Base-by-base conservation (phyloP, 2,888 invertebrate genomes). In the Sminthurinus aureus region DNA sequence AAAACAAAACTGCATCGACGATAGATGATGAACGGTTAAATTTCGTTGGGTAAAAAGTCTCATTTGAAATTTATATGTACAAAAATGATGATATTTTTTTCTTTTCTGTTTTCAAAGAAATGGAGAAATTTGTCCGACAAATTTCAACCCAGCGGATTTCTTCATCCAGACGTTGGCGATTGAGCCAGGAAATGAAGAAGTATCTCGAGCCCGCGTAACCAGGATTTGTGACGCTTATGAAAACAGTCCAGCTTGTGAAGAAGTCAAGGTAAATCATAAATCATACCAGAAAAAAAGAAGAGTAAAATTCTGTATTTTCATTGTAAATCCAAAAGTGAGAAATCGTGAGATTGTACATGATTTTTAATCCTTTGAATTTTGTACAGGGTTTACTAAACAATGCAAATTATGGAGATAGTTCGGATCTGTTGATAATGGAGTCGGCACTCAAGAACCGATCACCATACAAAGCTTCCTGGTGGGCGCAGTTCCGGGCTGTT, bases 71-170 rank as follows among this genome's bases (percentile, higher is more conserved):
- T 38, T 38, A 38, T 38, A 38, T 38, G 38, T 79, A 51, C 11
- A n/a, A 13, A 18, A 18, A 18, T 13, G 64, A n/a, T 13, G 2
- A 71, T 24, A n/a, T 71, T 71, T 24, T n/a, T 3, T 6, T 20
- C 1, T 71, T 15, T 20, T n/a, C 3, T 24, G 4, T 20, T 13
- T 58, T 9, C 9, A 58, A 58, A 18, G 13, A 3, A 71, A n/a
- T 71, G 13, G 12, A 15, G n/a, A 95, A 12, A 93, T 94, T 0
- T 96, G 96, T 90, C 98, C 98, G 0, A 93, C 93, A 8, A 96
- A 96, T 90, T 97, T 96, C 91, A 98, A 98, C 90, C 97, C 97
- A 4, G 97, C 97, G 0, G 98, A 98, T 91, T 96, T 95, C 91
- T 97, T 95, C 91, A 95, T 98, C 77, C 95, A 97, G 90, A 93